phyloP scores from a whole-genome alignment of 2,797 vertebrate species.

The Ceyx erithaca region DNA sequence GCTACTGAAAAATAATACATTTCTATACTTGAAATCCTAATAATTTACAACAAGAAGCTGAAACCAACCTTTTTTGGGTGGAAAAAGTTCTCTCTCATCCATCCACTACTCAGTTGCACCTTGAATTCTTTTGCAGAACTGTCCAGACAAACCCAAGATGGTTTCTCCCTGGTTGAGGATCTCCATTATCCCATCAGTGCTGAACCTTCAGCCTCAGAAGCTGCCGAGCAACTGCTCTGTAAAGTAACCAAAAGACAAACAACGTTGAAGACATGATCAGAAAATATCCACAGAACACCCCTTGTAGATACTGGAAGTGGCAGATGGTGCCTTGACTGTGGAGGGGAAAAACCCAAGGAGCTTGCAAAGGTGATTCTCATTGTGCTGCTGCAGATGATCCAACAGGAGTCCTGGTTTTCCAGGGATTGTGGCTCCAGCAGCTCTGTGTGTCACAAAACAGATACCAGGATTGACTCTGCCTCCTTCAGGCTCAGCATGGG shows the following conservation, averaged over 20 bases:
- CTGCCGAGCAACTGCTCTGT: neutral
- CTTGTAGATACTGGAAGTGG: constrained; percentile 18
- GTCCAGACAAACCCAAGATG: neutral
- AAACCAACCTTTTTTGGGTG: neutral
- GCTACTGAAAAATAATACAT: neutral
- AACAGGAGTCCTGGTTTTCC: constrained; percentile 31
- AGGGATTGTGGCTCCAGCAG: constrained; percentile 13
- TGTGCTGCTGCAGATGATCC: constrained; percentile 11
- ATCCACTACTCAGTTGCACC: neutral
- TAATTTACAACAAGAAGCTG: neutral
- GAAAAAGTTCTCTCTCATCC: neutral
- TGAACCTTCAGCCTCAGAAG: neutral
- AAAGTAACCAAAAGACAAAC: neutral
- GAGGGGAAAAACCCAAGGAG: constrained; percentile 31
- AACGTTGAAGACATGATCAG: neutral
- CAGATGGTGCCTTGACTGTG: neutral
- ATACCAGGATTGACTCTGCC: constrained; percentile 78
- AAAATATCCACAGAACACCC: neutral
- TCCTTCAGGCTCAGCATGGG: constrained; percentile 46
- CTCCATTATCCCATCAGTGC: neutral
- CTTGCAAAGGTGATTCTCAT: constrained; percentile 48
- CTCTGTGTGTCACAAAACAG: constrained; percentile 50
- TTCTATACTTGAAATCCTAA: neutral
- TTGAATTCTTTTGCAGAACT: neutral
- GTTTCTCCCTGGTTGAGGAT: neutral